Evolutionary conservation across 2,888 invertebrate species (phyloP), one percentile per base, ranked within the genome.

Genomic region (Psococerastis gibbosa): DNA sequence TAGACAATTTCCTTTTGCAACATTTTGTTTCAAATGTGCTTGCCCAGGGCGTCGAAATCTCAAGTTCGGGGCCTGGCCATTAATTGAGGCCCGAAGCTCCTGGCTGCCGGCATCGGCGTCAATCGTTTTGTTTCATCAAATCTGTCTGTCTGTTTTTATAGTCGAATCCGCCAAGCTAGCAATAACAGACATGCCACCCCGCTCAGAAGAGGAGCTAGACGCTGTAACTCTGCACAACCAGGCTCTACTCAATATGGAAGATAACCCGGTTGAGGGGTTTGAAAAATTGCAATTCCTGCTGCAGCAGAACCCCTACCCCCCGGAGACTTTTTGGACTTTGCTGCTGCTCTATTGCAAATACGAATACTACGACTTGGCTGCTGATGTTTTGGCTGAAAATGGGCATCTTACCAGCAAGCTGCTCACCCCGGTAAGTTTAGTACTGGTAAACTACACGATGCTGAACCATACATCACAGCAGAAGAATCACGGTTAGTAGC

Each of bases 191-290:
- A 80, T 89, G 75, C 88, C 89, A 2, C 91, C 92, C 1, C 70
- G 98, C 49, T 81, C 88, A 6, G 97, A 98, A 61, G 91, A 92
- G 57, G 98, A 98, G 65, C 64, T 97, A 50, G 98, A 98, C 62
- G 92, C 94, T 3, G 89, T 98, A 0, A 95, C 97, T 3, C 68
- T 98, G 32, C 98, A 98, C 59, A 98, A 98, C 60, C 83, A 95
- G 63, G 97, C 95, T 0, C 65, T 98, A 32, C 74, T 82, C 65
- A 87, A 88, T 49, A 87, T 91, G 65, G 89, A 91, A 49, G 67
- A 72, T 23, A 80, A 81, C 56, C 82, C 91, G 0, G 80, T 83
- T 0, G 91, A 94, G 55, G 91, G 95, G 11, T 95, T 97, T 57
- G 91, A 94, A 57, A 88, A 89, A 57, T 62, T 91, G 42, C 87